Conservation (phyloP, 2,888 invertebrate genomes). For the Atrina japonica region DNA sequence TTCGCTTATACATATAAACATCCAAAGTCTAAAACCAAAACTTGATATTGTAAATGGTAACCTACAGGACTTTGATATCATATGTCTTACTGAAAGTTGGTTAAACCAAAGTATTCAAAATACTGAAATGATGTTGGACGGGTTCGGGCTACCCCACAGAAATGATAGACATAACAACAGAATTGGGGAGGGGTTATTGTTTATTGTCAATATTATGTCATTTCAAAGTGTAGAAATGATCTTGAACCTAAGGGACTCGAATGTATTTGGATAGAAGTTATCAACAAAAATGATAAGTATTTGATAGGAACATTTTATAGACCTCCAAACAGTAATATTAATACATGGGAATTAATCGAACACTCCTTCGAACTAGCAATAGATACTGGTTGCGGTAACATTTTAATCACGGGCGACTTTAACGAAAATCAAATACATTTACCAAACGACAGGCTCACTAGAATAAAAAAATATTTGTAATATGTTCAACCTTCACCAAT, state of each 20-base stretch:
- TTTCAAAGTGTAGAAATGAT: background rate
- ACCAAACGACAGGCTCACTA: background rate
- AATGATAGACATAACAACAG: constrained; percentile 1
- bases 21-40: constrained; percentile 5
- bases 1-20: background rate
- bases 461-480: background rate
- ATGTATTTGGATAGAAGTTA: constrained; percentile 5
- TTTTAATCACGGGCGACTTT: constrained; percentile 1
- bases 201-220: background rate
- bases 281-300: background rate
- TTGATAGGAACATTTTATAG: background rate
- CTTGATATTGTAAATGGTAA: background rate
- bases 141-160: background rate
- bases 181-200: background rate
- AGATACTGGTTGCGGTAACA: background rate
- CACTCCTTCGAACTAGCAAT: background rate
- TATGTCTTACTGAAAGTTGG: constrained; percentile 3
- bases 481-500: background rate
- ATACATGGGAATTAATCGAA: background rate
- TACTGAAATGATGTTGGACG: background rate
- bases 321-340: background rate
- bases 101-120: background rate
- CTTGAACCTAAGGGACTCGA: background rate
- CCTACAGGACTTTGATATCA: background rate
- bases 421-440: background rate